Percentiles rank a stretch among this genome's conserved stretches.
These are phyloP conservation scores for Pheucticus melanocephalus DNA, from an alignment of 2,113 vertebrate species.

Conservation along the genomic window DNA sequence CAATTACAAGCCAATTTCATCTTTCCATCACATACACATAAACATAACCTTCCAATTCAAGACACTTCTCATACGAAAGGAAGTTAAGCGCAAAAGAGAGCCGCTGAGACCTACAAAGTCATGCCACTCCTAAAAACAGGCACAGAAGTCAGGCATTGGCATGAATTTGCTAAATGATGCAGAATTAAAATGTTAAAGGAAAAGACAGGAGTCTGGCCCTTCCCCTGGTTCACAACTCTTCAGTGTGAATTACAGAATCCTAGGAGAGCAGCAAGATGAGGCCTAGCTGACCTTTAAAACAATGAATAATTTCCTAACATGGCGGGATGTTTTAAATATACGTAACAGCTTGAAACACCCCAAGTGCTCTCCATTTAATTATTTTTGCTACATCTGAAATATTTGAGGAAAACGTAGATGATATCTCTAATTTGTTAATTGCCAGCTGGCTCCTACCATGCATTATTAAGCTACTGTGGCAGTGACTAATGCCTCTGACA, in stretches of 20 bases:
- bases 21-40: background rate
- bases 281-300: background rate
- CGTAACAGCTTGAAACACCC: background rate
- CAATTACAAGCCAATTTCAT: background rate
- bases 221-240: background rate
- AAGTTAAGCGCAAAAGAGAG: background rate
- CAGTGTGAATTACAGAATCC: background rate
- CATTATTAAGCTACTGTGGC: constrained; percentile 12
- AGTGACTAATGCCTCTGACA: constrained; percentile 51
- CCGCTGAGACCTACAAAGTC: background rate
- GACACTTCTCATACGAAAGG: background rate
- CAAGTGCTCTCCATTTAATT: background rate
- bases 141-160: background rate
- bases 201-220: background rate
- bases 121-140: background rate
- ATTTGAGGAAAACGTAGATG: background rate
- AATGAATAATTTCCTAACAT: background rate
- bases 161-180: background rate
- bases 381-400: constrained; percentile 11
- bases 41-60: background rate
- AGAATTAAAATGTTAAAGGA: background rate
- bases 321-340: background rate
- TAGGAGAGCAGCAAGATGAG: background rate
- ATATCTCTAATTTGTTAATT: constrained; percentile 48
- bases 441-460: background rate